Conservation (phyloP, 2,797 vertebrate species). For the Rhadinocentrus ornatus region DNA sequence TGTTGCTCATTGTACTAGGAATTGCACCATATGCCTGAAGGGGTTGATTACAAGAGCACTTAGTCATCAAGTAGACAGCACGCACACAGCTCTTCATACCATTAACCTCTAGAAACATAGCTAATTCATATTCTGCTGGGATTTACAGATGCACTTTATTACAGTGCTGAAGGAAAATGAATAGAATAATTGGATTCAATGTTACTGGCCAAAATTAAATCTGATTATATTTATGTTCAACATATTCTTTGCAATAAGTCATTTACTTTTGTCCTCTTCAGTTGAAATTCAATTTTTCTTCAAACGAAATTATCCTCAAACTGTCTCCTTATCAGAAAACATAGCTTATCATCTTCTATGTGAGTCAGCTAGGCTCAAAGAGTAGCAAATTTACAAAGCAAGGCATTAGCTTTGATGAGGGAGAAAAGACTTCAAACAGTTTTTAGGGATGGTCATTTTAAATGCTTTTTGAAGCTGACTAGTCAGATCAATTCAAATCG, state of each 20-base stretch:
- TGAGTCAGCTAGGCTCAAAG: conserved; percentile 76
- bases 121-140: conserved; percentile 68
- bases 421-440: conserved; percentile 46
- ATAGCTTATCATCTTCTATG: conserved; percentile 66
- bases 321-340: conserved; percentile 71
- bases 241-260: conserved; percentile 49
- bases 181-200: conserved; percentile 57
- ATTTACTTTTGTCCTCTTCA: conserved; percentile 66
- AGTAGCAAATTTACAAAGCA: conserved; percentile 73
- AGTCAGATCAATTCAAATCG: too few species aligned
- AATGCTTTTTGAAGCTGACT: too few species aligned
- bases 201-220: conserved; percentile 50
- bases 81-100: conserved; percentile 64
- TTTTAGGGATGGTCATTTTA: too few species aligned
- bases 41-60: conserved; percentile 69
- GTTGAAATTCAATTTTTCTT: conserved; percentile 58
- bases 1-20: conserved; percentile 41
- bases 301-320: conserved; percentile 66
- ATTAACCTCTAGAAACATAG: conserved; percentile 69
- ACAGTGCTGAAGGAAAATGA: conserved; percentile 39
- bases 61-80: conserved; percentile 71
- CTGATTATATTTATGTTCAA: conserved; percentile 60
- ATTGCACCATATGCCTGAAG: conserved; percentile 58
- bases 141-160: conserved; percentile 56
- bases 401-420: conserved; percentile 70